Evolutionary conservation across 2,797 vertebrate species (phyloP), one percentile per base, ranked within the genome.

Genomic region (Onychomys arenicola): DNA sequence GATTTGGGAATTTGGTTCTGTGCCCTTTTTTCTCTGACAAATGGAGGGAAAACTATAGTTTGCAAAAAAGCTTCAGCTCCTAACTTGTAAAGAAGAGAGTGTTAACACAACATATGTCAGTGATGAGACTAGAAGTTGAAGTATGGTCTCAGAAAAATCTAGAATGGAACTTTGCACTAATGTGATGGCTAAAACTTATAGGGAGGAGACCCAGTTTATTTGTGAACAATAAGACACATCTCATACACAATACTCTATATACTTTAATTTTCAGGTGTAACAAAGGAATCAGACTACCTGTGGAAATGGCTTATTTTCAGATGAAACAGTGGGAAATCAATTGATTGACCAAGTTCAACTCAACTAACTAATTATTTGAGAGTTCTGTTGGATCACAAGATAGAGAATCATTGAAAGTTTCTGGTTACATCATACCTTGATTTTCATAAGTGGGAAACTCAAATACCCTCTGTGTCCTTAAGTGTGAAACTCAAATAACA

Each of bases 391-490:
- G 6, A 52, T 14, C 37, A 4, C 40, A 84, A 55, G 65, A 96
- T 46, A 27, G 40, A 78, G 17, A 89, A 4, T 27, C 21, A 73
- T 77, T 40, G 65, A 67, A 7, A 40, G 17, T 73, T 89, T 71
- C 61, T 86, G 57, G 40, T 29, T 93, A n/a, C 21, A 32, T 91
- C 92, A 78, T 25, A 61, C 4, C 46, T 61, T 91, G 65, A 25
- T 77, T 94, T 73, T 94, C 25, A 49, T 67, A 93, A 86, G 46
- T n/a, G 1, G 63, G 21, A n/a, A 76, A 82, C 93, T 89, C 86
- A 92, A 95, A 86, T 55, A 78, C 7, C 65, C 80, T 46, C 81
- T 73, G 40, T 78, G 90, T 73, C 92, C 55, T 69, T 67, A 93
- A 83, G 52, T 52, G 5, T 73, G 25, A 52, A 71, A 78, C 87